These are phyloP conservation scores for Emberiza fucata DNA, from an alignment of 2,113 vertebrate genomes.

Conservation along the genomic window DNA sequence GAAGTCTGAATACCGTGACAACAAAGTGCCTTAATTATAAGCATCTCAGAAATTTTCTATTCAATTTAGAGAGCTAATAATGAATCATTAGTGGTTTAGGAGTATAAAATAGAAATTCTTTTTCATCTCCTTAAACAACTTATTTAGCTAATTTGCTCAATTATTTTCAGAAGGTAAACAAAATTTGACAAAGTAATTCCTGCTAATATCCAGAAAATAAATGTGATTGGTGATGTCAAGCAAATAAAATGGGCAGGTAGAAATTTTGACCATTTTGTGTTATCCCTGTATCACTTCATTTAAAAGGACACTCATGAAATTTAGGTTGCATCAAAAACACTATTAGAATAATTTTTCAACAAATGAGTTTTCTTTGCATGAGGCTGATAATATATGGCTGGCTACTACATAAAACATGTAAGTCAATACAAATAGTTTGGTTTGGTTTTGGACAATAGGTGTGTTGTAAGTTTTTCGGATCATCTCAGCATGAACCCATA, in stretches of 20 bases:
- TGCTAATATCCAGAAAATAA: neutral
- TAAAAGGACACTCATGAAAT: neutral
- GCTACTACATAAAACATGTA: neutral
- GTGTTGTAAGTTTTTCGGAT: neutral
- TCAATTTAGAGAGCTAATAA: conserved; percentile 5
- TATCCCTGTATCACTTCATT: neutral
- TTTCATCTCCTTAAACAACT: neutral
- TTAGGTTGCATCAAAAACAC: neutral
- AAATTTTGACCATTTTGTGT: neutral
- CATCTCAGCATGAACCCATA: neutral
- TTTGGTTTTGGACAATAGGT: neutral
- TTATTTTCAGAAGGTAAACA: conserved; percentile 21
- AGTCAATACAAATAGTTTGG: neutral
- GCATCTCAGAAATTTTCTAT: neutral
- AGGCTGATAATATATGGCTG: neutral
- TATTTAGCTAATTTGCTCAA: neutral
- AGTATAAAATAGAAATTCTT: neutral
- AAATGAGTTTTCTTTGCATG: neutral
- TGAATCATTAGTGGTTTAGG: neutral
- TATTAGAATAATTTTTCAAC: conserved; percentile 61
- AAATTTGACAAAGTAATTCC: neutral
- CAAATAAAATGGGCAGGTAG: neutral
- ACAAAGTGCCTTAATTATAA: neutral
- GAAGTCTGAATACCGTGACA: neutral
- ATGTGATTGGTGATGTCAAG: neutral